Conservation (phyloP, 2,797 vertebrate genomes). For the Chelidonichthys spinosus region DNA sequence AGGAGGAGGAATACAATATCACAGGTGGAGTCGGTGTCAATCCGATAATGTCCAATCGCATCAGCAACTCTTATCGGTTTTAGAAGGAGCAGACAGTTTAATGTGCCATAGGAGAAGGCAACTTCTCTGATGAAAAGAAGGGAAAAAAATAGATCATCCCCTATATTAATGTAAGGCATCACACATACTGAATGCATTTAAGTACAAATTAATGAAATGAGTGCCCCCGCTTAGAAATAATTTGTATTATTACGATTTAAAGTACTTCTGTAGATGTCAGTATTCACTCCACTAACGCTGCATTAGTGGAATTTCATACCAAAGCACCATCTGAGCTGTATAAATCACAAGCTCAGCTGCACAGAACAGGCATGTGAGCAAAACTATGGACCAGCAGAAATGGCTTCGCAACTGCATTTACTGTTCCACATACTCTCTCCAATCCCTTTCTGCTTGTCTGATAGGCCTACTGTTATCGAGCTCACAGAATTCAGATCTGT, state of each 20-base stretch:
- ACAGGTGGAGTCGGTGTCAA: background rate
- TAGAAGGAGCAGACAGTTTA: conserved; percentile 9
- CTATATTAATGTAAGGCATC: background rate
- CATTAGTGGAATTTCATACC: background rate
- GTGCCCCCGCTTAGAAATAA: too few relatives aligned
- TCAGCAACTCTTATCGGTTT: conserved; percentile 2
- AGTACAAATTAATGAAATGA: background rate
- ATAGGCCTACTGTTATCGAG: background rate
- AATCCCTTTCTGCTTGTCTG: background rate
- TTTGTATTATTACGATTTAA: too few relatives aligned
- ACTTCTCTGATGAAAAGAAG: background rate
- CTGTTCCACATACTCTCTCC: background rate
- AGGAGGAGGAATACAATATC: conserved; percentile 6
- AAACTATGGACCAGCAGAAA: background rate
- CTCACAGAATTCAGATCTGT: conserved; percentile 7
- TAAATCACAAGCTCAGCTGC: conserved; percentile 1
- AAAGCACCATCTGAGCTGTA: background rate
- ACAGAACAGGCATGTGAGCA: background rate
- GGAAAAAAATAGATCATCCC: background rate
- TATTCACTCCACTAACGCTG: background rate
- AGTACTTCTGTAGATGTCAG: background rate
- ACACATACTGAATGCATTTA: background rate
- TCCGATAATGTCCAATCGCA: conserved; percentile 21
- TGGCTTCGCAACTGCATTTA: background rate
- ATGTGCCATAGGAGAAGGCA: background rate